Percentiles rank a stretch among this genome's conserved stretches.
Evolutionary conservation across 1,140 invertebrate species (phyloP).

Genomic region (Choristoneura fumiferana): DNA sequence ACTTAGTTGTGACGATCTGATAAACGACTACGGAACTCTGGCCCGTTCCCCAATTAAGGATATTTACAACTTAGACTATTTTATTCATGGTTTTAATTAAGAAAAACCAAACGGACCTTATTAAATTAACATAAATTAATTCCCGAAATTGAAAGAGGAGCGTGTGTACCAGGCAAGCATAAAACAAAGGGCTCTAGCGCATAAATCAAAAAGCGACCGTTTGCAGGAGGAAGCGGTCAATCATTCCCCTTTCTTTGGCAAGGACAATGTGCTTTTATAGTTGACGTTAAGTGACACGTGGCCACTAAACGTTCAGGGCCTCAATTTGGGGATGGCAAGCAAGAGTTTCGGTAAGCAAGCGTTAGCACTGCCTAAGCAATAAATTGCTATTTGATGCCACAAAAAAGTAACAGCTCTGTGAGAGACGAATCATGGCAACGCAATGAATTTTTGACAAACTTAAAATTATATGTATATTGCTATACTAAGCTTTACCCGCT

Average conservation of each 20-base stretch:
- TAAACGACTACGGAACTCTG: neutral
- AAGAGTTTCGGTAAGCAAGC: too few species aligned
- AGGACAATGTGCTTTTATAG: slow-evolving; percentile 28
- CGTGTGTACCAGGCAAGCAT: slow-evolving; percentile 40
- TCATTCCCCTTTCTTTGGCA: slow-evolving; percentile 48
- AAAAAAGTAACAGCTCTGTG: too few species aligned
- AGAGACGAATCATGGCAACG: too few species aligned
- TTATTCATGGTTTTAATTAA: slow-evolving; percentile 8
- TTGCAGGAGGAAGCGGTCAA: slow-evolving; percentile 61
- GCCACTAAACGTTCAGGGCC: slow-evolving; percentile 24
- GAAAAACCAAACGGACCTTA: slow-evolving; percentile 19
- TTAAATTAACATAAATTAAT: slow-evolving; percentile 40
- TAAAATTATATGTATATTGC: too few species aligned
- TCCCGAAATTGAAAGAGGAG: slow-evolving; percentile 25
- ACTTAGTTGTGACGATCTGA: neutral
- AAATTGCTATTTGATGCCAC: too few species aligned
- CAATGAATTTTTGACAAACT: too few species aligned
- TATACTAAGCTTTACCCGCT: too few species aligned
- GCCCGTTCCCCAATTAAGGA: slow-evolving; percentile 4
- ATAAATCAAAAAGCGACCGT: slow-evolving; percentile 59
- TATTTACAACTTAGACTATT: neutral
- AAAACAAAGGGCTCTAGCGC: slow-evolving; percentile 51
- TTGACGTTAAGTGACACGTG: slow-evolving; percentile 26
- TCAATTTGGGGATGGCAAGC: too few species aligned
- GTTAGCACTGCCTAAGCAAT: too few species aligned